Evolutionary conservation across 2,113 vertebrate species (phyloP), one percentile per base, ranked within the genome.

Genomic region (Vulpes vulpes): DNA sequence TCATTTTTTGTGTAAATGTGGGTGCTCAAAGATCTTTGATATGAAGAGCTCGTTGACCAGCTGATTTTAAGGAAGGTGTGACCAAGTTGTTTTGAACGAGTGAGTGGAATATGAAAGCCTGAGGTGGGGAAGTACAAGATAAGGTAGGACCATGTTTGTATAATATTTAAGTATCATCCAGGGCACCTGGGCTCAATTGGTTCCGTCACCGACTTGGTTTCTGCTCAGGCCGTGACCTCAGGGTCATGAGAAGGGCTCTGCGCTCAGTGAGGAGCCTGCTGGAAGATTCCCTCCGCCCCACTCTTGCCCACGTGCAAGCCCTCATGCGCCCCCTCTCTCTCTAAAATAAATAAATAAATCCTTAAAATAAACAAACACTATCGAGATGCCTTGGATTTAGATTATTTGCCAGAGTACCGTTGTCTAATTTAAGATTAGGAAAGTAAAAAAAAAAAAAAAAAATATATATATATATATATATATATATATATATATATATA

Each of bases 361-460:
- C 25, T 62, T 19, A 59, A 59, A 59, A 59, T 62, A 62, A 62
- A 62, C 23, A 62, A 62, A 62, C 71, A 89, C 60, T 86, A 78
- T 20, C 3, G 17, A 84, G 64, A 91, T 84, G 30, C 15, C 23
- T 88, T 80, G 51, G 15, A 74, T 85, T 79, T 87, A 51, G 32
- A 62, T 60, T 87, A 62, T 92, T 62, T 87, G 12, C 38, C 62
- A 78, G 60, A 73, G 20, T 25, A 43, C 12, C 55, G 12, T 51
- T 88, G 27, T 74, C 62, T 83, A 92, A 82, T 62, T 92, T 80
- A 90, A 94, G 27, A 17, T 51, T 57, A 96, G 62, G 1, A 73
- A 73, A 53, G 15, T 92, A 8, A 60, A 95, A 19, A 43, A 43
- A 43, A 5, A 43, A 43, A 43, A 43, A 43, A 5, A 95, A n/a